A percentile compares a stretch with the other conserved stretches of the same genome.
phyloP scores from a whole-genome alignment of 2,888 invertebrate species.

The Hypercompe scribonia region DNA sequence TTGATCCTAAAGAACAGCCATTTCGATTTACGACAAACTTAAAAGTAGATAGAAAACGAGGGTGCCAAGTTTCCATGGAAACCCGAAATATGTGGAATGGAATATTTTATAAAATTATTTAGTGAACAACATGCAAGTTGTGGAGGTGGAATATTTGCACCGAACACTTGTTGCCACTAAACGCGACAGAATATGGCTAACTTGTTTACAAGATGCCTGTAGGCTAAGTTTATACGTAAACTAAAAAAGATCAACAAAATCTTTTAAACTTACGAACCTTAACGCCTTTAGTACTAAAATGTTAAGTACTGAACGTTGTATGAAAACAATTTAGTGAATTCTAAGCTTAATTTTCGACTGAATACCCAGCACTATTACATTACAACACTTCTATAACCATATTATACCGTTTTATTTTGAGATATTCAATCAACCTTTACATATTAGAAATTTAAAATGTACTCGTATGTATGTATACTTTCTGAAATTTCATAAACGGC shows the following conservation, averaged over 20 bases:
- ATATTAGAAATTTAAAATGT: neutral
- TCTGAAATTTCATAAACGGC: neutral
- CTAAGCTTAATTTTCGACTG: slow-evolving; percentile 22
- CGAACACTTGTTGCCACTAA: slow-evolving; percentile 62
- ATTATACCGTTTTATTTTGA: too few relatives aligned
- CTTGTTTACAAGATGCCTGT: slow-evolving; percentile 63
- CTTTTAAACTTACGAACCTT: slow-evolving; percentile 34
- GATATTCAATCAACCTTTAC: neutral
- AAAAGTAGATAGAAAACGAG: slow-evolving; percentile 24
- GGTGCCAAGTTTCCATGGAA: slow-evolving; percentile 28
- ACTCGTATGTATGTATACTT: neutral
- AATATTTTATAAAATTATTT: slow-evolving; percentile 50
- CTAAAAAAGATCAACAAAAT: slow-evolving; percentile 58
- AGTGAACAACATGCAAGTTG: slow-evolving; percentile 43
- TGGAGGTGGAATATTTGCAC: slow-evolving; percentile 50
- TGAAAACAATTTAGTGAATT: slow-evolving; percentile 35
- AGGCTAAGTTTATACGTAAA: slow-evolving; percentile 62
- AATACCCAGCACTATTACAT: neutral
- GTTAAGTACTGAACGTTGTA: slow-evolving; percentile 34
- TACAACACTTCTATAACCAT: too few relatives aligned
- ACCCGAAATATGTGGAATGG: slow-evolving; percentile 37
- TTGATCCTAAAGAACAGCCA: slow-evolving; percentile 6
- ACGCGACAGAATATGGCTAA: slow-evolving; percentile 46
- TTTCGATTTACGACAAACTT: slow-evolving; percentile 7
- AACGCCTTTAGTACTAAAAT: slow-evolving; percentile 31